phyloP scores from a whole-genome alignment of 2,888 invertebrate species.

The Zygogramma bicolorata region DNA sequence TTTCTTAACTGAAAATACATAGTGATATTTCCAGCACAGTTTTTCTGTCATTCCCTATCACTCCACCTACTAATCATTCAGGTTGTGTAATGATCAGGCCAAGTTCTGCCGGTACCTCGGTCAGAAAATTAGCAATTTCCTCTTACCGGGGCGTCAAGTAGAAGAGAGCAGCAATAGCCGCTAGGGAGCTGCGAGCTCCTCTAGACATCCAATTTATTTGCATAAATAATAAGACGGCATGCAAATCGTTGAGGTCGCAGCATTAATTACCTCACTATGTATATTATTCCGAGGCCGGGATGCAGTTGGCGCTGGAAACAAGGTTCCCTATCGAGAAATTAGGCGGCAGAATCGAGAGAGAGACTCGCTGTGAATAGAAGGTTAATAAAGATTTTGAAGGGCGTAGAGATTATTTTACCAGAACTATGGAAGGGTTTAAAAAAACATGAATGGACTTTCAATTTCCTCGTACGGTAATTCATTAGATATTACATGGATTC shows the following conservation, averaged over 20 bases:
- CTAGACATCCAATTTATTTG: constrained; percentile 64
- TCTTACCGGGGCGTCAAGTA: constrained; percentile 54
- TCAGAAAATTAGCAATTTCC: constrained; percentile 66
- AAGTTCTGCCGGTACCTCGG: constrained; percentile 55
- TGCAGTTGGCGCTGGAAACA: constrained; percentile 52
- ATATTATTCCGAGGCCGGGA: constrained; percentile 59
- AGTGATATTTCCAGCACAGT: too few relatives aligned
- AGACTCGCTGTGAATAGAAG: neutral
- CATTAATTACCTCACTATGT: constrained; percentile 66
- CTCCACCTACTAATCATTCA: constrained; percentile 55
- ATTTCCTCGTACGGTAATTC: too few relatives aligned
- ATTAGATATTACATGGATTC: too few relatives aligned
- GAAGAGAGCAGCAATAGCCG: constrained; percentile 53
- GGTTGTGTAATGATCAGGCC: constrained; percentile 55
- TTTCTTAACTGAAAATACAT: too few relatives aligned
- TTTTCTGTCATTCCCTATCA: too few relatives aligned
- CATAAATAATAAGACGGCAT: constrained; percentile 68
- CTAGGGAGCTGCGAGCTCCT: constrained; percentile 54
- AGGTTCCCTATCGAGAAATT: constrained; percentile 9
- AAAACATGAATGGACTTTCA: too few relatives aligned
- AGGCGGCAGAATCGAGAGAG: neutral
- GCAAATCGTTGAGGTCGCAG: constrained; percentile 66
- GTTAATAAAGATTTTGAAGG: neutral
- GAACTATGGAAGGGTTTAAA: too few relatives aligned
- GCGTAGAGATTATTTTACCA: neutral